These are phyloP conservation scores for Deladenus siricidicola DNA, from an alignment of 2,888 invertebrate species.

Conservation along the genomic window DNA sequence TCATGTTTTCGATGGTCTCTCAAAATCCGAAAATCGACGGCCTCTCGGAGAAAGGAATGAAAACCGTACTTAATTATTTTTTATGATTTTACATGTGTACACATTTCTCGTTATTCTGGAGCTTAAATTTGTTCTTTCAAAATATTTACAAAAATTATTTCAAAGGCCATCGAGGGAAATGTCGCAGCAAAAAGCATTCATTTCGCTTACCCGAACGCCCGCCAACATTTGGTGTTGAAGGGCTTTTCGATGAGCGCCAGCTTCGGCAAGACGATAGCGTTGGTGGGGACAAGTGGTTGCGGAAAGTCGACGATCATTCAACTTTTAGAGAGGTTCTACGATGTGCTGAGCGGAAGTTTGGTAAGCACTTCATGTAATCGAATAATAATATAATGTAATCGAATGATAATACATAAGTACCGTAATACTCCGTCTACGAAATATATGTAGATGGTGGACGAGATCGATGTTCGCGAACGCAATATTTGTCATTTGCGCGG, in stretches of 20 bases:
- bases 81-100: too few relatives aligned
- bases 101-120: too few relatives aligned
- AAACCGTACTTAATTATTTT: conserved; percentile 13
- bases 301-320: conserved; percentile 27
- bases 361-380: neutral
- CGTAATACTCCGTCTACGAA: too few relatives aligned
- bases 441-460: conserved; percentile 54
- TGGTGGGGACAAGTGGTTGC: conserved; percentile 25
- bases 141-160: neutral
- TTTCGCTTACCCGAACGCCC: conserved; percentile 54
- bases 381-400: neutral
- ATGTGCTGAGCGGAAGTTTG: conserved; percentile 16
- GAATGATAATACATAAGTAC: too few relatives aligned
- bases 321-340: conserved; percentile 27
- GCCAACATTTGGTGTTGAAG: conserved; percentile 16
- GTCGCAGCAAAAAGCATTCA: conserved; percentile 41
- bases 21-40: conserved; percentile 22
- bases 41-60: conserved; percentile 18
- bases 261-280: conserved; percentile 25
- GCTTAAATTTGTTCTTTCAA: too few relatives aligned
- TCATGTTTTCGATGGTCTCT: conserved; percentile 28
- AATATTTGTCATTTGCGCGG: conserved; percentile 58
- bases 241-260: conserved; percentile 16
- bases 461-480: conserved; percentile 55
- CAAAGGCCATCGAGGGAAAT: conserved; percentile 35